Evolutionary conservation across 2,888 invertebrate genomes (phyloP).

Genomic region (Steinernema hermaphroditum): DNA sequence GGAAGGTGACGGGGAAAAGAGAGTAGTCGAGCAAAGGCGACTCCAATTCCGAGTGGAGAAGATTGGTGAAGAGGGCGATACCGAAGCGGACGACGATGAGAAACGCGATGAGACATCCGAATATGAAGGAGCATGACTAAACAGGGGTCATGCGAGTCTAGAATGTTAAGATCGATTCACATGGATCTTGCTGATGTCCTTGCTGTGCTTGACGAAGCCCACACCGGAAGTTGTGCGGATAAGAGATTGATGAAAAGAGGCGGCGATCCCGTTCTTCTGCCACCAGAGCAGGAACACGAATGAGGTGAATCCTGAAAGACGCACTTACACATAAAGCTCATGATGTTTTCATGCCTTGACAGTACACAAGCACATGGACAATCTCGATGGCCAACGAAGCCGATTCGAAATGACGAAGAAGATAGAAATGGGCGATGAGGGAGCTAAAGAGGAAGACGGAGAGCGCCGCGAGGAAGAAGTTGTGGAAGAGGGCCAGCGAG

Average conservation of each 20-base stretch:
- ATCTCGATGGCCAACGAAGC: background rate
- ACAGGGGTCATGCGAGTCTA: background rate
- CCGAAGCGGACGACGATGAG: background rate
- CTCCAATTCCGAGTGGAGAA: background rate
- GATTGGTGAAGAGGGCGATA: background rate
- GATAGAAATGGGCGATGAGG: background rate
- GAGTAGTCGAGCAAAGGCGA: background rate
- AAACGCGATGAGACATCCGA: background rate
- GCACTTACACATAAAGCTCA: background rate
- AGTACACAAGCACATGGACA: background rate
- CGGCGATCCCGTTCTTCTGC: background rate
- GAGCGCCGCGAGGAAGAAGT: background rate
- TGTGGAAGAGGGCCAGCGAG: background rate
- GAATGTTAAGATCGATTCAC: background rate
- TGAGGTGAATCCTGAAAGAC: background rate
- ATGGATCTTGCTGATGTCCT: background rate
- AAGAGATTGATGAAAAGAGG: background rate
- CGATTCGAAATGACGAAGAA: background rate
- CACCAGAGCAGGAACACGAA: conserved; percentile 6
- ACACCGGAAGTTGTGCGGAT: conserved; percentile 1
- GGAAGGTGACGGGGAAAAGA: background rate
- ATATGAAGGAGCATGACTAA: background rate
- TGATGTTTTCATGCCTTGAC: background rate
- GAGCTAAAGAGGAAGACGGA: background rate
- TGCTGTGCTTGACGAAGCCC: background rate